phyloP scores from a whole-genome alignment of 2,888 invertebrate species.

The Eretmocerus hayati region DNA sequence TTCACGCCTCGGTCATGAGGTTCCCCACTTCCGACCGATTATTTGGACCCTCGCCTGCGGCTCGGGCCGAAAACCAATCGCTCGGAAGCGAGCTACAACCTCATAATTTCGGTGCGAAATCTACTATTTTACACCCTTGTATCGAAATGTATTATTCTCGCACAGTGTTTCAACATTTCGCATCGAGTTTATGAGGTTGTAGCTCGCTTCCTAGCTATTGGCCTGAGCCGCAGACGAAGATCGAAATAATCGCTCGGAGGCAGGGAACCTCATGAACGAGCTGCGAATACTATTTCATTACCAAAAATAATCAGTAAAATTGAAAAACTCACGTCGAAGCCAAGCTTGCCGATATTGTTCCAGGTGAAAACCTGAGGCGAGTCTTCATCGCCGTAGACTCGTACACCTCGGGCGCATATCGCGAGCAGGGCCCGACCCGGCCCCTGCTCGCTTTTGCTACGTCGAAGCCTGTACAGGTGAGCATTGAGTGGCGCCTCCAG shows the following conservation, averaged over 20 bases:
- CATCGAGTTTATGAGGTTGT: background rate
- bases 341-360: slow-evolving; percentile 91
- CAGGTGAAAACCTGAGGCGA: slow-evolving; percentile 66
- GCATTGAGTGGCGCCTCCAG: slow-evolving; percentile 82
- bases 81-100: no score
- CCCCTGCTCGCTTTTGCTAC: slow-evolving; percentile 67
- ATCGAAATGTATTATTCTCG: no score
- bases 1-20: no score
- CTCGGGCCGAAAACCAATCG: no score
- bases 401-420: slow-evolving; percentile 86
- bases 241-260: background rate
- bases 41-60: no score
- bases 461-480: slow-evolving; percentile 77
- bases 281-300: background rate
- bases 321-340: slow-evolving; percentile 67
- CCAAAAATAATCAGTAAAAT: background rate
- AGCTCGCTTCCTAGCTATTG: no score
- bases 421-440: slow-evolving; percentile 80
- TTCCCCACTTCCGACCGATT: no score
- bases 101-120: no score
- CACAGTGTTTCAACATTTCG: background rate
- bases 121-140: no score
- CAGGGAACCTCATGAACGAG: background rate
- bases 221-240: no score
- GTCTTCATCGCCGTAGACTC: slow-evolving; percentile 71